phyloP scores from a whole-genome alignment of 1,140 invertebrate genomes.

The Chrysomallon squamiferum region DNA sequence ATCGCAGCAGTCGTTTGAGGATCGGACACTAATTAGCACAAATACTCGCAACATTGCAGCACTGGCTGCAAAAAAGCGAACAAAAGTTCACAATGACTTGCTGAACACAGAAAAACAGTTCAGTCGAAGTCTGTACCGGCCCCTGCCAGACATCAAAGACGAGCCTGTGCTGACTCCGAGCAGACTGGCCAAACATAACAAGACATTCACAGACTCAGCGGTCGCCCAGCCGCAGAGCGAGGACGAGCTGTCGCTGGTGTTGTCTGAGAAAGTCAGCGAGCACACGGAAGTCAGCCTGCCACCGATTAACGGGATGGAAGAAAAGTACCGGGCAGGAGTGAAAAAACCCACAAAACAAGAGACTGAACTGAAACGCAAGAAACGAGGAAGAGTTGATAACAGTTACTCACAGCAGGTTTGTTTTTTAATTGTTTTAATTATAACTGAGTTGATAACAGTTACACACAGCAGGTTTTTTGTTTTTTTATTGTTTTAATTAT shows the following conservation, averaged over 20 bases:
- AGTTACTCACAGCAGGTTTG: background rate
- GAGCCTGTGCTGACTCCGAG: conserved; percentile 45
- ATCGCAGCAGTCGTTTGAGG: conserved; percentile 37
- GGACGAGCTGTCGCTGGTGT: conserved; percentile 38
- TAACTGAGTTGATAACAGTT: no score
- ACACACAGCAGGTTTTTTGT: no score
- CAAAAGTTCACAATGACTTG: conserved; percentile 29
- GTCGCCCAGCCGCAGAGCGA: conserved; percentile 31
- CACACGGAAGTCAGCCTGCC: conserved; percentile 45
- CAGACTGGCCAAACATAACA: conserved; percentile 55
- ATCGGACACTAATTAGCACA: conserved; percentile 39
- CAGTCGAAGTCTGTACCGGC: conserved; percentile 34
- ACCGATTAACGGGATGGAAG: conserved; percentile 22
- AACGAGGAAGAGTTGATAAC: background rate
- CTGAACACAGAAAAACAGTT: conserved; percentile 30
- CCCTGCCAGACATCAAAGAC: conserved; percentile 15
- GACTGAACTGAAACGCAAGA: conserved; percentile 13
- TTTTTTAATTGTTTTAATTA: no score
- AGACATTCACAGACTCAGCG: conserved; percentile 27
- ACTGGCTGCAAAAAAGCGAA: conserved; percentile 54
- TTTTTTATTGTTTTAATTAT: no score
- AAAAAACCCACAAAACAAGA: conserved; percentile 17
- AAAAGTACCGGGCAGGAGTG: conserved; percentile 12
- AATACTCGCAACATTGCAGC: conserved; percentile 60
- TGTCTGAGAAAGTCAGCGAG: conserved; percentile 36